phyloP scores from a whole-genome alignment of 1,140 invertebrate genomes.

The Zaprionus tsacasi region DNA sequence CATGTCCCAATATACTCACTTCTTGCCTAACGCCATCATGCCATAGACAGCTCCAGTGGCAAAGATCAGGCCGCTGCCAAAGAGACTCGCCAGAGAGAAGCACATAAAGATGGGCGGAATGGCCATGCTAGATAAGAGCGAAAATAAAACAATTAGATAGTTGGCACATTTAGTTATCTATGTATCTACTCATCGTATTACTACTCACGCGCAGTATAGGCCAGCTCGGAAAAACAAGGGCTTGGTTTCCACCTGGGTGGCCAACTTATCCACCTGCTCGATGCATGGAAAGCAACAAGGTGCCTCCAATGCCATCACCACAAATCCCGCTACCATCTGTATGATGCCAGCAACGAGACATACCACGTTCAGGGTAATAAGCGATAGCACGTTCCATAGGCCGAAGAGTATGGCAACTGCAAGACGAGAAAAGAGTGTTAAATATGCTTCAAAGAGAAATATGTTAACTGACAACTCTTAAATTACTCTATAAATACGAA shows the following conservation, averaged over 20 bases:
- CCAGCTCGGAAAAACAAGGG: slow-evolving; percentile 96
- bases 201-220: slow-evolving; percentile 92
- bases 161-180: neutral
- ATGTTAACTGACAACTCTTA: neutral
- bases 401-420: slow-evolving; percentile 95
- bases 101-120: slow-evolving; percentile 92
- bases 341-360: slow-evolving; percentile 93
- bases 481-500: neutral
- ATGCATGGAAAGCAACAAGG: slow-evolving; percentile 98
- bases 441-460: neutral
- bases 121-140: slow-evolving; percentile 87
- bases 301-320: slow-evolving; percentile 94
- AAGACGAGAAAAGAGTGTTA: slow-evolving; percentile 7
- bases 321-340: slow-evolving; percentile 95
- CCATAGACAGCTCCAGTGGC: slow-evolving; percentile 95
- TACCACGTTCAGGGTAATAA: slow-evolving; percentile 87
- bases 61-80: slow-evolving; percentile 95
- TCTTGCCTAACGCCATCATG: slow-evolving; percentile 96
- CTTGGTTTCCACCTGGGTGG: slow-evolving; percentile 91
- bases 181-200: neutral
- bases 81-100: slow-evolving; percentile 89
- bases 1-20: slow-evolving; percentile 88
- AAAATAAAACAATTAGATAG: slow-evolving; percentile 6
- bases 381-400: slow-evolving; percentile 90
- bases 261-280: slow-evolving; percentile 94